Evolutionary conservation across 2,888 invertebrate genomes (phyloP), one percentile per base, ranked within the genome.

Genomic region (Malthinus seriepunctatus): DNA sequence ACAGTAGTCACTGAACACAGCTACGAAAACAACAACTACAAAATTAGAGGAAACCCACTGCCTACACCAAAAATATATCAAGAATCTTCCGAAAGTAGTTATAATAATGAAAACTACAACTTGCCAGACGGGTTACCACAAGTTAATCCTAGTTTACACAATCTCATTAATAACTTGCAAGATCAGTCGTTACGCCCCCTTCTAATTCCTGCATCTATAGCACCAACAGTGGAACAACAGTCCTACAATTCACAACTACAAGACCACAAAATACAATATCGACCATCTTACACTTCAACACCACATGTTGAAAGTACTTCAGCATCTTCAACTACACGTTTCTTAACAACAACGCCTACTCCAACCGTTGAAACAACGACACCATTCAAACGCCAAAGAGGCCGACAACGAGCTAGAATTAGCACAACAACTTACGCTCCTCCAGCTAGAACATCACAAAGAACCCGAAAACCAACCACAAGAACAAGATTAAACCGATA

Each of bases 101-200:
- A 46, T 5, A 39, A 44, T 8, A 34, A 32, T 9, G 60, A 67
- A 50, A 51, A 63, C 32, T 84, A 83, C 35, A 81, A 81, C 52
- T 68, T 85, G 35, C 83, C 84, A 2, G 80, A 82, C 0, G 82
- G 85, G 63, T 71, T 86, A 12, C 84, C 85, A 1, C 78, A 83
- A 1, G 78, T 85, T 39, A 84, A 82, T 10, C 82, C 85, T 0
- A 83, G 84, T 63, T 76, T 86, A 31, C 85, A 86, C 1, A 83
- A 84, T 0, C 73, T 86, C 15, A 83, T 87, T 0, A 86, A 86
- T 67, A 83, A 84, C 32, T 74, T 88, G 32, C 79, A 85, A 65
- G 86, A 86, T 58, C 75, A 75, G 67, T 72, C 75, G n/a, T 71
- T 78, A n/a, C 67, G 76, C 45, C 72, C 75, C 10, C 64, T 78